A percentile compares a stretch with the other conserved stretches of the same genome.
Conservation (phyloP, 2,113 vertebrate species). For the Pterocles gutturalis region DNA sequence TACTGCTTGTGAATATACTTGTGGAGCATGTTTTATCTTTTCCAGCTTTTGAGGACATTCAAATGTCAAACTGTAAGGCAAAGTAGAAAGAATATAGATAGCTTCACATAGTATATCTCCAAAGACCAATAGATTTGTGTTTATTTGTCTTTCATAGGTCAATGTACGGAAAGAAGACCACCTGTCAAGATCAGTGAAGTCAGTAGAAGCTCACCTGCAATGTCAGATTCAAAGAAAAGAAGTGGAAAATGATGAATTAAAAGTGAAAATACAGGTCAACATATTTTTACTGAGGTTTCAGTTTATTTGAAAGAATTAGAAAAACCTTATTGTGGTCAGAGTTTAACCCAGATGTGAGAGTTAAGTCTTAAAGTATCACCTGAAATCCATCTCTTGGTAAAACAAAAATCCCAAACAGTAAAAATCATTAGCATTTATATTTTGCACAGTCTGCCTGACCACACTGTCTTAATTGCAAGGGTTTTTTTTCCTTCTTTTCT, state of each 20-base stretch:
- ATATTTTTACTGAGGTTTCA: neutral
- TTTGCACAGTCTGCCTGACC: neutral
- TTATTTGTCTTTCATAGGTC: conserved; percentile 68
- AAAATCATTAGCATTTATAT: neutral
- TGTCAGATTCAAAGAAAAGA: conserved; percentile 86
- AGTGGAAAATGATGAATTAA: conserved; percentile 83
- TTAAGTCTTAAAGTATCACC: neutral
- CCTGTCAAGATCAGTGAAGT: conserved; percentile 78
- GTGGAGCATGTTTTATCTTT: neutral
- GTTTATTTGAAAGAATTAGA: neutral
- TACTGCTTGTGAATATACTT: neutral
- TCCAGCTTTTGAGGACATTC: neutral
- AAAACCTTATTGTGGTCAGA: neutral
- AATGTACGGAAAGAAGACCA: conserved; percentile 72
- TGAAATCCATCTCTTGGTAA: neutral
- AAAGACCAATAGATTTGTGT: neutral
- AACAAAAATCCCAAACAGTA: neutral
- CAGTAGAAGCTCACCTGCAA: conserved; percentile 81
- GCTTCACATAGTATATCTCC: neutral
- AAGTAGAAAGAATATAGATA: neutral
- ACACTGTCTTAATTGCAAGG: neutral
- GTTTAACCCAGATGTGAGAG: neutral
- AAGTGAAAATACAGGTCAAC: conserved; percentile 82
- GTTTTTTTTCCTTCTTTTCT: neutral
- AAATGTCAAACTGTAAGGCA: neutral